phyloP scores from a whole-genome alignment of 2,113 vertebrate species.

The Rissa tridactyla region DNA sequence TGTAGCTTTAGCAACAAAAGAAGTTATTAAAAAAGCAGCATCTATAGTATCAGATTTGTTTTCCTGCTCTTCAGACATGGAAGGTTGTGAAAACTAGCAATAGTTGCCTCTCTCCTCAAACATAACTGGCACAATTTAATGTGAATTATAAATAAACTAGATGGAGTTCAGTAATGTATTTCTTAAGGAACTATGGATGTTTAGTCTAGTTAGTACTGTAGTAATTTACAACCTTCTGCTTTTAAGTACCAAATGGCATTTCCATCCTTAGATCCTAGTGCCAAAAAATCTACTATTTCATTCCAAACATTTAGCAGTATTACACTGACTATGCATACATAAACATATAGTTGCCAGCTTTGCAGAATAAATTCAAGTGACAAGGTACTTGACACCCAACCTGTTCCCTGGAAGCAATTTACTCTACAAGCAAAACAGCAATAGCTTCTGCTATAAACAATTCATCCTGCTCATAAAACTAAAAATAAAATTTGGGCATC shows the following conservation, averaged over 20 bases:
- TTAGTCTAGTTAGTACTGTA: not conserved
- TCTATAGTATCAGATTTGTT: not conserved
- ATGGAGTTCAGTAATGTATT: not conserved
- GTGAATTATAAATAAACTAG: not conserved
- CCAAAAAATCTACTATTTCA: slow-evolving; percentile 16
- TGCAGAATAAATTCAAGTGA: not conserved
- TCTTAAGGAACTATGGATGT: not conserved
- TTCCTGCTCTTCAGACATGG: not conserved
- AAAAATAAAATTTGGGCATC: not conserved
- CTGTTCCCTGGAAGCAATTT: not conserved
- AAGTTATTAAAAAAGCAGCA: not conserved
- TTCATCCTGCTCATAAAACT: not conserved
- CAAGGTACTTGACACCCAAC: not conserved
- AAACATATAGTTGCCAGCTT: not conserved
- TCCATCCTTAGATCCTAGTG: not conserved
- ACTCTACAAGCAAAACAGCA: not conserved
- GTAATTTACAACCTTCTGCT: slow-evolving; percentile 32
- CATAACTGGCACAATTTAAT: not conserved
- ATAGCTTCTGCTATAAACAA: not conserved
- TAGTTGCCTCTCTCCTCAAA: not conserved
- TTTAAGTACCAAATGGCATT: slow-evolving; percentile 1
- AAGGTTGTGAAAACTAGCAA: not conserved
- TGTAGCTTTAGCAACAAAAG: not conserved
- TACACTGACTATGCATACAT: not conserved
- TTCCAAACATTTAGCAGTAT: not conserved